Base-by-base conservation (phyloP, 2,888 invertebrate genomes). In the Drosophila stalkeri region DNA sequence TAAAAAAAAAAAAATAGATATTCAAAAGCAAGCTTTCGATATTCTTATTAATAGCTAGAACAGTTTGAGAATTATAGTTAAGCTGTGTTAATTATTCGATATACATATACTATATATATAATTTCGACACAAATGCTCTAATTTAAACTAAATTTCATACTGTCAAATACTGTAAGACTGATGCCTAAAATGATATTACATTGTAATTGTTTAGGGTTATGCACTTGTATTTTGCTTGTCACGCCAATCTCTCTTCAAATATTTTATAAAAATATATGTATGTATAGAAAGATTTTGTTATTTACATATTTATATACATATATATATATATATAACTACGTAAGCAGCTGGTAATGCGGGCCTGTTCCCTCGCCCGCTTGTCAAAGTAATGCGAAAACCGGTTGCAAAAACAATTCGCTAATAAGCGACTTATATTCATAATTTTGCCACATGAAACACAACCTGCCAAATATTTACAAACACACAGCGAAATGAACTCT, bases 381-480 rank as follows among this genome's bases (percentile, higher is more conserved):
- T 31, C 43, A 41, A 27, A 31, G 44, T 20, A 46, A 51, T 56
- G 33, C 33, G 27, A 56, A 67, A 86, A 77, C 88, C 81, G 81
- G 86, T 85, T 80, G 64, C 46, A 47, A 52, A 71, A 74, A 77
- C 74, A 85, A 67, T 75, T 72, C 37, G 67, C 75, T 65, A 80
- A 72, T 77, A 74, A 70, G 49, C 66, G 54, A 66, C 67, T 79
- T 73, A 63, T 57, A 56, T 69, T 74, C 61, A 77, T 77, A 74
- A 72, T 71, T 68, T 69, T 49, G 59, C 68, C 60, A 77, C 27
- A 60, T 61, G 60, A 44, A 46, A 52, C 44, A 64, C 56, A 60
- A 52, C 20, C 52, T 33, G n/a, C 11, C 52, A 44, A 75, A 64
- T 41, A 64, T 60, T 41, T 49, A 60, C 27, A 59, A 11, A 57